Evolutionary conservation across 1,140 invertebrate genomes (phyloP), one percentile per base, ranked within the genome.

Genomic region (Zaprionus tsacasi): DNA sequence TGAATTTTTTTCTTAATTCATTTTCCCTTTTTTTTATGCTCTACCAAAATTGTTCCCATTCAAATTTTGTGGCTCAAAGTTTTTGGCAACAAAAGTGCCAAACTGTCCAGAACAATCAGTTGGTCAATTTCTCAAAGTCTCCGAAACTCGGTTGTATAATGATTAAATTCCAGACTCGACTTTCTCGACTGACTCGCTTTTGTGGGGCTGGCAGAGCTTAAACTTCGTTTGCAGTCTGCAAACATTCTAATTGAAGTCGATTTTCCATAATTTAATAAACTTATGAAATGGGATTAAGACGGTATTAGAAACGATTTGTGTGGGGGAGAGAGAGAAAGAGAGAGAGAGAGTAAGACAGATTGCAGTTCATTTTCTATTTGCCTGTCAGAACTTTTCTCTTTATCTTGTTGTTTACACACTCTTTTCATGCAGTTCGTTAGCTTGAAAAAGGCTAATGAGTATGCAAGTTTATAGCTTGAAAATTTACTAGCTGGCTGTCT

Each of bases 111-210:
- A 74, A 30, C 71, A 74, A 74, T 74, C 66, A 68, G 50, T 63
- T 61, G 58, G 38, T 74, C 66, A 74, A 74, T 74, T 74, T 74
- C 71, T 74, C 71, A 74, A 70, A 57, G 71, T 74, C 71, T 74
- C 66, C 50, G n/a, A 57, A 57, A 48, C 64, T 60, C 30, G 33
- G 17, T 60, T 57, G 33, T 61, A 70, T 74, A 74, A 74, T 74
- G 66, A 66, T 63, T 61, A 61, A 69, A 68, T 73, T 27, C 11
- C 5, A 6, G 13, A 25, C 0, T 10, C 17, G 17, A 50, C 45
- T 50, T 12, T 50, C n/a, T n/a, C n/a, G n/a, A n/a, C n/a, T 15
- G 40, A n/a, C n/a, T 45, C 11, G 45, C 56, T 73, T 68, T 59
- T 21, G 21, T 21, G 21, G 21, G 21, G 21, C 56, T 8, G 55